Percentiles rank a stretch among this genome's conserved stretches.
Conservation (phyloP, 2,888 invertebrate genomes). For the Eulithis prunata region DNA sequence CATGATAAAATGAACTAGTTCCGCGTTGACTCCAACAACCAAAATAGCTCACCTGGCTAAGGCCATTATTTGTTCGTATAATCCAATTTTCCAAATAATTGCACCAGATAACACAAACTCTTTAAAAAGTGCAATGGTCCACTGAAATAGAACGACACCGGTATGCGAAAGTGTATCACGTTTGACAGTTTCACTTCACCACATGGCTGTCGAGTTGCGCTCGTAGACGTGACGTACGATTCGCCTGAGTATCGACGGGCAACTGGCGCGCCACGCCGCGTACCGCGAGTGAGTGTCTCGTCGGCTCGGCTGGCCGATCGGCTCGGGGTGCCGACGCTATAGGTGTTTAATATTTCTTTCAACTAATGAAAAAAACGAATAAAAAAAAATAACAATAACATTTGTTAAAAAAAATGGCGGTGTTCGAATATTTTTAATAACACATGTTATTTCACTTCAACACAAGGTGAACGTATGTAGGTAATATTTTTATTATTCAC, state of each 20-base stretch:
- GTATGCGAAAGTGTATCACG: conserved; percentile 77
- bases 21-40: conserved; percentile 82
- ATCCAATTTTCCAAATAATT: conserved; percentile 81
- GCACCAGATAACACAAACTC: conserved; percentile 75
- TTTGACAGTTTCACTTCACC: conserved; percentile 84
- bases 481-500: too few relatives aligned
- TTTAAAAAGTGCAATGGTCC: conserved; percentile 61
- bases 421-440: too few relatives aligned
- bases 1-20: conserved; percentile 80
- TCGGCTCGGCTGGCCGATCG: conserved; percentile 9
- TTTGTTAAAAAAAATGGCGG: too few relatives aligned
- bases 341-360: too few relatives aligned
- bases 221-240: conserved; percentile 64
- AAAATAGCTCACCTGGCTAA: conserved; percentile 85
- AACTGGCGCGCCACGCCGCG: conserved; percentile 54
- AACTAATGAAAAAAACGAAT: too few relatives aligned
- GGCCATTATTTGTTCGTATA: conserved; percentile 83
- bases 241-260: conserved; percentile 73
- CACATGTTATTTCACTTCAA: too few relatives aligned
- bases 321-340: conserved; percentile 38
- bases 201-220: conserved; percentile 75
- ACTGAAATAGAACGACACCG: conserved; percentile 63
- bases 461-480: too few relatives aligned
- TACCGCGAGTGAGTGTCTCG: conserved; percentile 42
- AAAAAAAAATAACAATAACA: too few relatives aligned